These are phyloP conservation scores for Lepidotrigona ventralis DNA, from an alignment of 1,140 invertebrate species.

Conservation along the genomic window DNA sequence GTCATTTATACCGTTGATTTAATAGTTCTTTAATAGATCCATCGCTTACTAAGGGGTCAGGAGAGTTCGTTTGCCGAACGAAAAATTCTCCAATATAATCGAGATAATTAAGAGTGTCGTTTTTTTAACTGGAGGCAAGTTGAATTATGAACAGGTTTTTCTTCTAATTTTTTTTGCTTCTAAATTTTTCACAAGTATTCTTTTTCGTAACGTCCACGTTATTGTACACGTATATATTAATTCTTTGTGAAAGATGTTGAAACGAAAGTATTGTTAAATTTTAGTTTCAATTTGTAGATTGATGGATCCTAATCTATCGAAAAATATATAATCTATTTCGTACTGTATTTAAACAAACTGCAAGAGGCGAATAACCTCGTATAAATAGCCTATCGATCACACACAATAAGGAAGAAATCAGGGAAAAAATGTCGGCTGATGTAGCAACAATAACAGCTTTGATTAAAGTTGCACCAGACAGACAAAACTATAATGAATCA, in stretches of 20 bases:
- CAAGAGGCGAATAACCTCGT: constrained; percentile 22
- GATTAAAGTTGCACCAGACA: not conserved
- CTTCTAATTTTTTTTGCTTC: not conserved
- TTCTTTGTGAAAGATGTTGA: too few relatives aligned
- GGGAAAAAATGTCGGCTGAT: not conserved
- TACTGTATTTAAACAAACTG: not conserved
- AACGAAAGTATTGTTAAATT: too few relatives aligned
- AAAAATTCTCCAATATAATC: not conserved
- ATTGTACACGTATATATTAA: too few relatives aligned
- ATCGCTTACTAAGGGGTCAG: not conserved
- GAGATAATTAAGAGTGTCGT: not conserved
- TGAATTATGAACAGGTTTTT: not conserved
- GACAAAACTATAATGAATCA: not conserved
- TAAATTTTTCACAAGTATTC: not conserved
- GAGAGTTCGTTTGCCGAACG: not conserved
- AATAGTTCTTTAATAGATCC: not conserved
- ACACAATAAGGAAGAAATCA: not conserved
- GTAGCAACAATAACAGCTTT: constrained; percentile 11
- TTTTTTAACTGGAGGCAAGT: not conserved
- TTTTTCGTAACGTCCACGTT: not conserved
- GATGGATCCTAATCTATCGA: too few relatives aligned
- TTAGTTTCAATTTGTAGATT: not conserved
- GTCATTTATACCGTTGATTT: not conserved
- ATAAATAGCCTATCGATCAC: constrained; percentile 5
- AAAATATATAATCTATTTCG: not conserved